These are phyloP conservation scores for Drosophila demipolita DNA, from an alignment of 2,888 invertebrate genomes.

Conservation along the genomic window DNA sequence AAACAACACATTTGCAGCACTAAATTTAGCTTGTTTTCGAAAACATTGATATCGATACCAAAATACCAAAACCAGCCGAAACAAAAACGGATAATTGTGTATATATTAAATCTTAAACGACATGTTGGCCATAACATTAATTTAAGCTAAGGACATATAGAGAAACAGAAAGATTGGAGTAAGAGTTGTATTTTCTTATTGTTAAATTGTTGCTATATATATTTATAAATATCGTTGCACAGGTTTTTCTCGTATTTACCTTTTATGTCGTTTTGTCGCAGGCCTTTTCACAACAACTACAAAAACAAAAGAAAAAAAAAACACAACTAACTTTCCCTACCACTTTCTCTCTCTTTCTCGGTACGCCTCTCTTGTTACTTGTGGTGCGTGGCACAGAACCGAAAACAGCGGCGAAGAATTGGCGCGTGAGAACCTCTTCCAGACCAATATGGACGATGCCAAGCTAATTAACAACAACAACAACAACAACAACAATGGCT, in stretches of 20 bases:
- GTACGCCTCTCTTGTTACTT: slow-evolving; percentile 21
- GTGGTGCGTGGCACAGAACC: slow-evolving; percentile 69
- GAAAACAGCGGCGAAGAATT: slow-evolving; percentile 70
- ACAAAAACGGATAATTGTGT: background rate
- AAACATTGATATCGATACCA: background rate
- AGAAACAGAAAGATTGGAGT: background rate
- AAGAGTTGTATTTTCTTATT: background rate
- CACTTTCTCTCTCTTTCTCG: slow-evolving; percentile 69
- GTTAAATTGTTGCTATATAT: background rate
- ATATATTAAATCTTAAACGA: background rate
- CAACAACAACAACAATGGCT: slow-evolving; percentile 44
- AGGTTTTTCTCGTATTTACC: slow-evolving; percentile 57
- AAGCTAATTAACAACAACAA: slow-evolving; percentile 67
- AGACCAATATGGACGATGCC: slow-evolving; percentile 79
- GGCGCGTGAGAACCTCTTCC: slow-evolving; percentile 84
- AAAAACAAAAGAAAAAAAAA: background rate
- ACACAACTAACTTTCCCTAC: slow-evolving; percentile 70
- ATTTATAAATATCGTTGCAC: slow-evolving; percentile 29
- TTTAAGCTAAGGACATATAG: background rate
- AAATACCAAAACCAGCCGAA: background rate
- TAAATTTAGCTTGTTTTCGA: background rate
- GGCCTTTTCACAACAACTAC: slow-evolving; percentile 40
- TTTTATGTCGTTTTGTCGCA: slow-evolving; percentile 38
- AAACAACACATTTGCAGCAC: background rate
- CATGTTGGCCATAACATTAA: background rate